Evolutionary conservation across 92 coral and sea anemone genomes (phyloP).

Genomic region (Epizoanthus scotinus): DNA sequence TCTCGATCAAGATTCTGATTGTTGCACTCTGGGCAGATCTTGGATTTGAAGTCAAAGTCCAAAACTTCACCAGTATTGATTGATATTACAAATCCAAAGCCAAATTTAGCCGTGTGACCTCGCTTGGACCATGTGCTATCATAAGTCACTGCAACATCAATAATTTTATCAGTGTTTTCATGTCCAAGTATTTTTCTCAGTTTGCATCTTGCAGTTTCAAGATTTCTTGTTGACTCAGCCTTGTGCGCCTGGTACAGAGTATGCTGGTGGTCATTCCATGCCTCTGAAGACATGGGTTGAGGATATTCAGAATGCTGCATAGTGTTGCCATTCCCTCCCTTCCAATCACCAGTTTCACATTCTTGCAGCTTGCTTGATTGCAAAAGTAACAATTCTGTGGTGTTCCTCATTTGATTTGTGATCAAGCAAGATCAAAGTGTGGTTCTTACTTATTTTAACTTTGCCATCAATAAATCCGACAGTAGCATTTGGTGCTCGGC

Average conservation of each 20-base stretch:
- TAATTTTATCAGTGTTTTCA: neutral
- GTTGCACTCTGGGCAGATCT: conserved; percentile 23
- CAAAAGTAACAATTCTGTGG: no score
- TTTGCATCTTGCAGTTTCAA: conserved; percentile 1
- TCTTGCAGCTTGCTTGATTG: no score
- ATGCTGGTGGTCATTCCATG: conserved; percentile 27
- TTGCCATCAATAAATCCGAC: no score
- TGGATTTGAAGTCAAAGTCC: conserved; percentile 34
- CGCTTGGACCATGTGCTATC: conserved; percentile 46
- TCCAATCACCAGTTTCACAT: no score
- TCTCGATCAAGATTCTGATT: conserved; percentile 5
- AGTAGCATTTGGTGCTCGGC: no score
- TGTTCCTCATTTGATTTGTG: no score
- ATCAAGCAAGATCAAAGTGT: no score
- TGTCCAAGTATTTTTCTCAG: conserved; percentile 1
- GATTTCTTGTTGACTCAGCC: neutral
- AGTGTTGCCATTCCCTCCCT: no score
- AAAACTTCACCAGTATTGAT: neutral
- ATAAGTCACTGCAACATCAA: no score
- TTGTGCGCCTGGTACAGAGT: conserved; percentile 30
- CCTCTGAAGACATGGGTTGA: conserved; percentile 36
- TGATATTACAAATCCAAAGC: conserved; percentile 33
- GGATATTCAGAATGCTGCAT: no score
- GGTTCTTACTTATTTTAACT: no score
- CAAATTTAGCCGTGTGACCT: conserved; percentile 36